Percentiles rank a stretch among this genome's conserved stretches.
These are phyloP conservation scores for Zaprionus ornatus DNA, from an alignment of 1,140 invertebrate genomes.

Conservation along the genomic window DNA sequence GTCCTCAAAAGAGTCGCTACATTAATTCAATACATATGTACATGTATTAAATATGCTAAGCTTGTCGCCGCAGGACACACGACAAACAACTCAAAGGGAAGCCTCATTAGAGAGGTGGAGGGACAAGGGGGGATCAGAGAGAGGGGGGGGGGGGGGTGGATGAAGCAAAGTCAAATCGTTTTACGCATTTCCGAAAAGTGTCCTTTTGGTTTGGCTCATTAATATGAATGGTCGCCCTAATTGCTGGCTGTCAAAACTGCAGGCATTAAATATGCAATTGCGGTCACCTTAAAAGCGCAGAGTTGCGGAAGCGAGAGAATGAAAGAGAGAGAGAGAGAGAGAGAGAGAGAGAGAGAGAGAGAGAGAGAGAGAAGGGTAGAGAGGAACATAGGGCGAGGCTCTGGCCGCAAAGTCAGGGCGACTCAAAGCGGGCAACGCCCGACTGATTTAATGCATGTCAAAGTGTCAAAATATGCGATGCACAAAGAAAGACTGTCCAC, in stretches of 20 bases:
- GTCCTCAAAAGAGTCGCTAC: neutral
- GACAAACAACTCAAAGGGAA: neutral
- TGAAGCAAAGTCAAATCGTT: neutral
- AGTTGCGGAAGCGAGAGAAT: neutral
- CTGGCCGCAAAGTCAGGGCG: constrained; percentile 46
- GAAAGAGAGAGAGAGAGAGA: no score
- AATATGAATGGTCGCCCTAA: constrained; percentile 43
- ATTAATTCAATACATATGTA: neutral
- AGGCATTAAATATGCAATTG: constrained; percentile 47
- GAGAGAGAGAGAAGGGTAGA: neutral
- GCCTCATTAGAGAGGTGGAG: neutral
- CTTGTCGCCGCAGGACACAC: neutral
- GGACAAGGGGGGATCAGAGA: neutral
- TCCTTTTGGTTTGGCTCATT: constrained; percentile 36
- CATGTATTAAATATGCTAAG: neutral
- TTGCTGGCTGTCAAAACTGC: constrained; percentile 41
- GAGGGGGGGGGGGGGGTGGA: neutral
- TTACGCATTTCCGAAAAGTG: constrained; percentile 25
- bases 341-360: neutral
- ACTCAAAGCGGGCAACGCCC: constrained; percentile 64
- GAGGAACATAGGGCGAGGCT: neutral
- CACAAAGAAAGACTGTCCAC: constrained; percentile 58
- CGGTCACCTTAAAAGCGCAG: constrained; percentile 23
- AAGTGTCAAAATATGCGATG: constrained; percentile 76
- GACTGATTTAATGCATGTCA: constrained; percentile 81